Base-by-base conservation (phyloP, 2,888 invertebrate genomes). In the Chaetogeoica ovagalla region DNA sequence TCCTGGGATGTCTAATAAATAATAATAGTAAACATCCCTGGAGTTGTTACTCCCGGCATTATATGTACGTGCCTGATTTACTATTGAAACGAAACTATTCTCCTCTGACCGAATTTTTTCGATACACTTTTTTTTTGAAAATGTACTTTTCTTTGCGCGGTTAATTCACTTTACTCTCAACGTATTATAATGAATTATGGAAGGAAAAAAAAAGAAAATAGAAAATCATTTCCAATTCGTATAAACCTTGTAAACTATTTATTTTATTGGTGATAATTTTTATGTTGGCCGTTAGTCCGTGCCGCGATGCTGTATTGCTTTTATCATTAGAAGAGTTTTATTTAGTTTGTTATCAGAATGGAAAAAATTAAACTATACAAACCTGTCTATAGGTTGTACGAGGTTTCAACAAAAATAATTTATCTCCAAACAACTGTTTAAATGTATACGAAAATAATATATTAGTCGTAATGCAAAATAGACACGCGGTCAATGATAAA, bases 1-100 rank as follows among this genome's bases (percentile, higher is more conserved):
- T 48, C 69, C 57, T 21, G 55, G 69, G 6, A 55, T 19, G 19
- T 55, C 30, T 52, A 69, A 68, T 48, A 63, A 63, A 65, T 65
- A 43, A 66, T 75, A 76, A 69, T 69, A 76, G 69, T 68, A 76
- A 59, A 60, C 69, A 60, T 48, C 69, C 69, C 76, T 7, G 0
- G 66, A 60, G 60, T 68, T 21, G n/a, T 23, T 30, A 59, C 43
- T 48, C 60, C 30, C 37, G 37, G n/a, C n/a, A n/a, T n/a, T n/a
- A n/a, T n/a, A n/a, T 55, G 55, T 52, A 60, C 63, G 60, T 69
- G 60, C n/a, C 69, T 37, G 69, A 76, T 48, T 76, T 52, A 76
- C 68, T 48, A 60, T 68, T 11, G 60, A 76, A 60, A 48, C 60
- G 48, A 69, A 76, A 52, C 59, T 52, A 69, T 39, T 59, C 37